Evolutionary conservation across 2,113 vertebrate genomes (phyloP).

Genomic region (Notothenia rossii): DNA sequence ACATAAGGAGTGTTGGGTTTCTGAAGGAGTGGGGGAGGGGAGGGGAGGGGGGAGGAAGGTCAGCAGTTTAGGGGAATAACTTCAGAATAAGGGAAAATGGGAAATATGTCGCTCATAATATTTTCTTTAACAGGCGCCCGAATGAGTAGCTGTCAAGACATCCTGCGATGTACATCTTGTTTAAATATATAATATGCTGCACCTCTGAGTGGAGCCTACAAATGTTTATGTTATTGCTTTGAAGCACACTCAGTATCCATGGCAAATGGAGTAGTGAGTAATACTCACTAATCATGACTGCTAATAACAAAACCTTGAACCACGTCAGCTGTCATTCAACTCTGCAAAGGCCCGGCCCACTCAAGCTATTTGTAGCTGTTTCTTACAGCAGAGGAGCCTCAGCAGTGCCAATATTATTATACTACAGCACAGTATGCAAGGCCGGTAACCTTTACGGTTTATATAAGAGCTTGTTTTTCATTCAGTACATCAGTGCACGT

Average conservation of each 20-base stretch:
- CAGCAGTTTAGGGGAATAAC: conserved; percentile 58
- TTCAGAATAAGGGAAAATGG: conserved; percentile 53
- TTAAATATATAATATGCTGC: conserved; percentile 47
- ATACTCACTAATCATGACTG: conserved; percentile 37
- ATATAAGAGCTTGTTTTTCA: conserved; percentile 56
- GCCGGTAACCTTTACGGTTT: conserved; percentile 34
- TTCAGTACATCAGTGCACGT: conserved; percentile 15
- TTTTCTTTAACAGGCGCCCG: conserved; percentile 49
- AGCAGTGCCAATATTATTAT: conserved; percentile 53
- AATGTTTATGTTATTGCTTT: conserved; percentile 55
- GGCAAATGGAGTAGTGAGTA: conserved; percentile 60
- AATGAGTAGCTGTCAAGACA: conserved; percentile 29
- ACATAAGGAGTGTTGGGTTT: conserved; percentile 67
- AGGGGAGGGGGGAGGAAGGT: conserved; percentile 33
- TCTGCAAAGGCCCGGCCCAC: conserved; percentile 36
- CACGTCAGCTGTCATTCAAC: conserved; percentile 62
- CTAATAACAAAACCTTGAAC: conserved; percentile 57
- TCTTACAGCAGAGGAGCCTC: conserved; percentile 42
- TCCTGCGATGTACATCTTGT: conserved; percentile 23
- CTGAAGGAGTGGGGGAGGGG: conserved; percentile 32
- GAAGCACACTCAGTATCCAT: conserved; percentile 7
- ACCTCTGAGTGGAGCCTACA: conserved; percentile 18
- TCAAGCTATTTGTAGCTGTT: conserved; percentile 56
- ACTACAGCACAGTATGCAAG: conserved; percentile 31
- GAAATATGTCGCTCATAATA: conserved; percentile 54